Percentiles rank a stretch among this genome's conserved stretches.
Conservation (phyloP, 2,888 invertebrate genomes). For the Chrysina gloriosa region DNA sequence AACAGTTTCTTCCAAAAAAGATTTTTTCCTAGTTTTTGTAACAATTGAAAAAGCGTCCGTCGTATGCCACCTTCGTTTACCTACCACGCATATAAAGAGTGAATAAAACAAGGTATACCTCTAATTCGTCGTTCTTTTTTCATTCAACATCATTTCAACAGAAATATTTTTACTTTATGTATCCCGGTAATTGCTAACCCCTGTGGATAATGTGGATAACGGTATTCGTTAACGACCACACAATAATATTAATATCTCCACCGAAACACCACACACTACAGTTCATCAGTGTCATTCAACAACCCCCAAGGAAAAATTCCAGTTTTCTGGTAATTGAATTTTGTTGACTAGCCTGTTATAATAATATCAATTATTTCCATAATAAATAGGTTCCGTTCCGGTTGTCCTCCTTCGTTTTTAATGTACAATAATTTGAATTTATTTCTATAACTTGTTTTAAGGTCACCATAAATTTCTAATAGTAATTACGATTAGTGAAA, state of each 20-base stretch:
- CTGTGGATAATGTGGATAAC: slow-evolving; percentile 42
- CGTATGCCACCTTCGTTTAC: no score
- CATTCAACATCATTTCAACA: slow-evolving; percentile 37
- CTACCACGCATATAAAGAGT: no score
- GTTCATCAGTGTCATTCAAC: slow-evolving; percentile 38
- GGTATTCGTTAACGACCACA: slow-evolving; percentile 39
- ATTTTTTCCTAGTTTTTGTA: no score
- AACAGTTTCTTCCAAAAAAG: no score
- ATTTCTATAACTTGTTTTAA: slow-evolving; percentile 32
- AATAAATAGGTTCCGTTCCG: slow-evolving; percentile 33
- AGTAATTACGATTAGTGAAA: no score
- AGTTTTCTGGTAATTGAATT: slow-evolving; percentile 39
- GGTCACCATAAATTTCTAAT: slow-evolving; percentile 24
- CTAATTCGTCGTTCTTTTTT: no score
- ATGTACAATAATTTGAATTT: slow-evolving; percentile 37
- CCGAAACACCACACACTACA: slow-evolving; percentile 28
- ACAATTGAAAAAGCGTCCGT: no score
- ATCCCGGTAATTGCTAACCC: slow-evolving; percentile 43
- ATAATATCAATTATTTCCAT: slow-evolving; percentile 40
- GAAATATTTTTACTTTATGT: slow-evolving; percentile 36
- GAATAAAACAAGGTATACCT: no score
- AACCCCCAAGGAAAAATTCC: slow-evolving; percentile 30
- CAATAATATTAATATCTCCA: slow-evolving; percentile 28
- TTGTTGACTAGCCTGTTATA: slow-evolving; percentile 38
- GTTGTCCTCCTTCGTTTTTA: slow-evolving; percentile 24